Evolutionary conservation across 2,888 invertebrate species (phyloP), one percentile per base, ranked within the genome.

Genomic region (Cryptocephalus primarius): DNA sequence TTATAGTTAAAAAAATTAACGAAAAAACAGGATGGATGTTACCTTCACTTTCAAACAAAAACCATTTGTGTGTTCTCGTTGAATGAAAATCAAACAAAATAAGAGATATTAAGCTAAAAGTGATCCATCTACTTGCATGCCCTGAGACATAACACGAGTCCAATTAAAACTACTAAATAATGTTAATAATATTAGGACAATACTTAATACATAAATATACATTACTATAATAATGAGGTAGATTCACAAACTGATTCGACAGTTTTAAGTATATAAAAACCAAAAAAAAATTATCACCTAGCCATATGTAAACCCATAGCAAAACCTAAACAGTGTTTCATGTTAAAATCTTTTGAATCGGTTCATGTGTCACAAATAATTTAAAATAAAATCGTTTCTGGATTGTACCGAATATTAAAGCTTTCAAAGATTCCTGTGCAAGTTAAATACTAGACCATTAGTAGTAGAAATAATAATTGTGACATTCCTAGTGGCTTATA

Each of bases 161-260:
- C 52, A 58, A 58, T 54, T 55, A 56, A 50, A 56, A 52, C 50
- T 47, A 55, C 48, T 48, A n/a, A 36, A 50, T 53, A 56, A 56
- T 53, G 56, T 52, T 53, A 55, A 56, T 56, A 56, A 53, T 55
- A 58, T 60, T 58, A 62, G 61, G 59, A 62, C 59, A 58, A 59
- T 59, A 63, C 53, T 55, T 55, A 58, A 42, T 48, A 54, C 44
- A 44, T 49, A 48, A 44, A 51, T 45, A 50, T 42, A 49, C 47
- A 48, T 46, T 56, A 57, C 55, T 60, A 60, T 53, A 58, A 56
- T 62, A 61, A 60, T 66, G 66, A 66, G 66, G 66, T 66, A 66
- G 66, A 62, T 64, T 53, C 53, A 58, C 40, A 61, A 54, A 57
- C 57, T 56, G 55, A 52, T 50, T 53, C 57, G 55, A 54, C 53